Conservation (phyloP, 2,888 invertebrate species). For the Pediacus dermestoides region DNA sequence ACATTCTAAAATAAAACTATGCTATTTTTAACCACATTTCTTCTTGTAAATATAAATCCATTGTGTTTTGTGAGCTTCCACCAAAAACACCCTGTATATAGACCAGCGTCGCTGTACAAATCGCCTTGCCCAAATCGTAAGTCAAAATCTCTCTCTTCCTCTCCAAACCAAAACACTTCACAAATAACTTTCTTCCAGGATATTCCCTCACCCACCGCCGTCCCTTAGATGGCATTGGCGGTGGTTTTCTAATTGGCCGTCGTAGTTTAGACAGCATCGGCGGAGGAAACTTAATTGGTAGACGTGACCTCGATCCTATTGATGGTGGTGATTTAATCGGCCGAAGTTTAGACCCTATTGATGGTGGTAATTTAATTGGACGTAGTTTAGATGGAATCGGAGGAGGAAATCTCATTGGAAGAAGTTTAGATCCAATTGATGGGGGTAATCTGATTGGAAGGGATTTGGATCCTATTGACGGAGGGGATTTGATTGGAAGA, state of each 20-base stretch:
- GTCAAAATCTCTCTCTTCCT: no score
- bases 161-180: no score
- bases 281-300: conserved; percentile 22
- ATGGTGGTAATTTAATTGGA: conserved; percentile 24
- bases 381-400: conserved; percentile 22
- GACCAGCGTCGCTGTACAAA: no score
- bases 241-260: conserved; percentile 15
- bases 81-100: no score
- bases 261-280: conserved; percentile 25
- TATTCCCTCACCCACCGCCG: conserved; percentile 18
- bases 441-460: conserved; percentile 23
- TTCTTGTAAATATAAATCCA: no score
- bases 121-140: no score
- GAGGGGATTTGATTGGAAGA: conserved; percentile 22
- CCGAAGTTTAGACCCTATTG: conserved; percentile 25
- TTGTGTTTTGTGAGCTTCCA: no score
- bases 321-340: conserved; percentile 4
- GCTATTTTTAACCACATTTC: no score
- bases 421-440: conserved; percentile 25
- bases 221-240: conserved; percentile 25
- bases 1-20: no score
- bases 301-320: conserved; percentile 9
- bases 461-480: conserved; percentile 23
- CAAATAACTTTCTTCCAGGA: no score
- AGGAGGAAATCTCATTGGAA: conserved; percentile 20